These are phyloP conservation scores for Dendrocincla tyrannina DNA, from an alignment of 2,797 vertebrate species.

Conservation along the genomic window DNA sequence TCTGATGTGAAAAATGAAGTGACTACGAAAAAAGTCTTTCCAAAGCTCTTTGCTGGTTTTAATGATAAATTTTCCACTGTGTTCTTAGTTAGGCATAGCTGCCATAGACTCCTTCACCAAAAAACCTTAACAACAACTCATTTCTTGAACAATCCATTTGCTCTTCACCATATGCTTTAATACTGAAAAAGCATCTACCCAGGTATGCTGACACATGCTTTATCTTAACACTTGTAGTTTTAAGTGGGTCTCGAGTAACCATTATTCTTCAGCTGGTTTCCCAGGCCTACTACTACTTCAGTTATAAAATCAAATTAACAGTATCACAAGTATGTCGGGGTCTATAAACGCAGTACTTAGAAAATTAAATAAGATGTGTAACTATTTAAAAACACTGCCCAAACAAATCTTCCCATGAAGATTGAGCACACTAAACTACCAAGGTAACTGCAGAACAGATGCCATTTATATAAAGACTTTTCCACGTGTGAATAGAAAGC, in stretches of 20 bases:
- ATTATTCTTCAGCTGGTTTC: neutral
- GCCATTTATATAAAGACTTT: neutral
- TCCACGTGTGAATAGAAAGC: neutral
- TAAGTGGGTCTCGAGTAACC: neutral
- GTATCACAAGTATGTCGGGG: neutral
- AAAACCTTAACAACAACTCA: neutral
- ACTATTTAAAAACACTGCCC: neutral
- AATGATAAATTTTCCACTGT: neutral
- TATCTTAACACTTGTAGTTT: neutral
- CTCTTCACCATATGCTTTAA: neutral
- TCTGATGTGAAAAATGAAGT: neutral
- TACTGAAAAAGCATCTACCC: neutral
- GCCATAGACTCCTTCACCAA: neutral
- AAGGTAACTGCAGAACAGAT: neutral
- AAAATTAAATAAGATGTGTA: neutral
- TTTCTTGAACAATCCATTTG: neutral
- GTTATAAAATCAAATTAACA: neutral
- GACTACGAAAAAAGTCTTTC: neutral
- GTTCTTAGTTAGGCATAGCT: neutral
- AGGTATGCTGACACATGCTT: neutral
- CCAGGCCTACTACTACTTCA: neutral
- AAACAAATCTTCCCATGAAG: neutral
- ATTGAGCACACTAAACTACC: neutral
- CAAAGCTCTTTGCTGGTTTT: neutral
- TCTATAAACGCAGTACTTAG: neutral